phyloP scores from a whole-genome alignment of 2,797 vertebrate genomes.

The Xenentodon cancila region DNA sequence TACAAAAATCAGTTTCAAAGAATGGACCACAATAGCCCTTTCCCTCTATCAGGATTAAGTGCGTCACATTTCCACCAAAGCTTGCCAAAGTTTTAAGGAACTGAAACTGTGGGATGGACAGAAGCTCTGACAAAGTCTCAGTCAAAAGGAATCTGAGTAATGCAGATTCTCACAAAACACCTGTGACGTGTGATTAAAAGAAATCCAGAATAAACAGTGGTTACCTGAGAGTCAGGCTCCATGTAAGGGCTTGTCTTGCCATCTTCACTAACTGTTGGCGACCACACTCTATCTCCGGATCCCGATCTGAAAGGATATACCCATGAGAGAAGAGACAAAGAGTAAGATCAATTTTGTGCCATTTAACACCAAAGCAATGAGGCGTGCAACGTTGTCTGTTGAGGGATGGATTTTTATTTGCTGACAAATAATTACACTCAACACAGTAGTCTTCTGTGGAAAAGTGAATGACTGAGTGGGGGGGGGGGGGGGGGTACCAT shows the following conservation, averaged over 20 bases:
- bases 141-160: background rate
- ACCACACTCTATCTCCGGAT: constrained; percentile 84
- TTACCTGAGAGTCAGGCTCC: constrained; percentile 92
- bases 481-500: background rate
- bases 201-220: constrained; percentile 45
- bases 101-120: background rate
- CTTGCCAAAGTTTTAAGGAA: background rate
- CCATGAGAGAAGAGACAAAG: constrained; percentile 36
- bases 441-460: background rate
- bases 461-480: constrained; percentile 6
- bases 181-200: background rate
- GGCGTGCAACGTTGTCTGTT: constrained; percentile 24
- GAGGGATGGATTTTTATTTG: constrained; percentile 24
- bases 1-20: background rate
- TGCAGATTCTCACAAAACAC: constrained; percentile 10
- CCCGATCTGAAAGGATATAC: constrained; percentile 86
- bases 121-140: background rate
- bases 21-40: background rate
- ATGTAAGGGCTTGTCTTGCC: constrained; percentile 89
- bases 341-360: constrained; percentile 22
- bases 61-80: background rate
- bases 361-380: constrained; percentile 21
- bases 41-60: background rate
- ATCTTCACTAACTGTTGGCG: constrained; percentile 85
- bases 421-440: constrained; percentile 36